Evolutionary conservation across 2,888 invertebrate species (phyloP).

Genomic region (Hypsopygia costalis): DNA sequence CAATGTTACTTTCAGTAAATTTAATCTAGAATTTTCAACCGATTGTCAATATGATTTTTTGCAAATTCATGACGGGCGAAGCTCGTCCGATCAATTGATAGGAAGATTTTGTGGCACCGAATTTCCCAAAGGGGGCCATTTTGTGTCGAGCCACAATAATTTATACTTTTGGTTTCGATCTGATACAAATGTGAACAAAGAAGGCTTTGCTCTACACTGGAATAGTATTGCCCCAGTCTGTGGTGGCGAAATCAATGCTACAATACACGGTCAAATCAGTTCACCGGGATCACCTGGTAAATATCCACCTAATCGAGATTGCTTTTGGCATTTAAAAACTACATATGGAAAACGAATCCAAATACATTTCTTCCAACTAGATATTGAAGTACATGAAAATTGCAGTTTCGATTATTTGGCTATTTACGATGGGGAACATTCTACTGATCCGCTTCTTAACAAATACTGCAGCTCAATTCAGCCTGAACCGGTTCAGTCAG

Average conservation of each 20-base stretch:
- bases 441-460: slow-evolving; percentile 75
- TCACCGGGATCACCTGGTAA: slow-evolving; percentile 94
- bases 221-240: slow-evolving; percentile 86
- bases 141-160: slow-evolving; percentile 88
- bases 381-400: slow-evolving; percentile 86
- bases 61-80: slow-evolving; percentile 92
- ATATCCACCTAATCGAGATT: slow-evolving; percentile 92
- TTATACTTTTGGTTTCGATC: slow-evolving; percentile 92
- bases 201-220: slow-evolving; percentile 92
- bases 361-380: slow-evolving; percentile 89
- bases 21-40: slow-evolving; percentile 84
- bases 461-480: slow-evolving; percentile 87
- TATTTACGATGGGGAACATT: slow-evolving; percentile 78
- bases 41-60: slow-evolving; percentile 86
- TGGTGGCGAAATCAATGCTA: slow-evolving; percentile 83
- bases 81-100: slow-evolving; percentile 84
- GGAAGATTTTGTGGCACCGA: slow-evolving; percentile 90
- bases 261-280: slow-evolving; percentile 86
- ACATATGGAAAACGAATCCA: slow-evolving; percentile 87
- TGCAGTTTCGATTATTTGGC: slow-evolving; percentile 90
- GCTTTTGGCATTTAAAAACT: slow-evolving; percentile 88
- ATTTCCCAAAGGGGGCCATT: slow-evolving; percentile 85
- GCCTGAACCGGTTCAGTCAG: slow-evolving; percentile 86
- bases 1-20: slow-evolving; percentile 88
- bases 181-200: slow-evolving; percentile 81